Conservation (phyloP, 1,140 invertebrate species). For the Ceratina australensis region DNA sequence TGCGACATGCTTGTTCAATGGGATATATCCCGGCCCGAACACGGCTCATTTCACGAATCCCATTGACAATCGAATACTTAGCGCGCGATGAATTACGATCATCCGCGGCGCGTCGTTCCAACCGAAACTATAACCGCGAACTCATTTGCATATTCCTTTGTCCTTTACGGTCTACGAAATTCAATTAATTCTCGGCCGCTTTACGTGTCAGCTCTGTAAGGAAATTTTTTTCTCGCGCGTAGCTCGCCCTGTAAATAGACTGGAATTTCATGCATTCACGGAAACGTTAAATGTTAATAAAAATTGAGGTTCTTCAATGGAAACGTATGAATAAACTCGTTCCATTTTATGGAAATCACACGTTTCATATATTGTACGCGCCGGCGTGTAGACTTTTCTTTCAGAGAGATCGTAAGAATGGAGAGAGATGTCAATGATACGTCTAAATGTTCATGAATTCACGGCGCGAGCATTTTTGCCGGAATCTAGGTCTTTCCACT, state of each 20-base stretch:
- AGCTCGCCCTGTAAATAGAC: no score
- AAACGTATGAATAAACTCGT: no score
- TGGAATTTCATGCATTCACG: no score
- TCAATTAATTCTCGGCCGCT: no score
- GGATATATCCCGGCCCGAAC: background rate
- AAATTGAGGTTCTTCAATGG: no score
- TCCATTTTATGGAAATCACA: no score
- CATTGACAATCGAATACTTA: conserved; percentile 13
- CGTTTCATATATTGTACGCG: background rate
- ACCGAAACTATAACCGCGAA: background rate
- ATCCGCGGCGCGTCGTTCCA: no score
- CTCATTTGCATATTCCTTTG: no score
- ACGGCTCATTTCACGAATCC: conserved; percentile 10
- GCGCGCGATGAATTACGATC: conserved; percentile 10
- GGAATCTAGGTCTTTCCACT: conserved; percentile 48
- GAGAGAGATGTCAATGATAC: background rate
- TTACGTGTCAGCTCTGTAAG: no score
- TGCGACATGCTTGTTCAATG: conserved; percentile 25
- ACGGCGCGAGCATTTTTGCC: conserved; percentile 3
- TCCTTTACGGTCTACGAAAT: no score
- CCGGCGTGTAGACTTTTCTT: background rate
- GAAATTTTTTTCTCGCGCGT: no score
- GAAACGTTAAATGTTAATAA: no score
- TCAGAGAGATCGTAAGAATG: background rate
- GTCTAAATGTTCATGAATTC: conserved; percentile 33